These are phyloP conservation scores for Deilephila porcellus DNA, from an alignment of 2,888 invertebrate genomes.

Conservation along the genomic window DNA sequence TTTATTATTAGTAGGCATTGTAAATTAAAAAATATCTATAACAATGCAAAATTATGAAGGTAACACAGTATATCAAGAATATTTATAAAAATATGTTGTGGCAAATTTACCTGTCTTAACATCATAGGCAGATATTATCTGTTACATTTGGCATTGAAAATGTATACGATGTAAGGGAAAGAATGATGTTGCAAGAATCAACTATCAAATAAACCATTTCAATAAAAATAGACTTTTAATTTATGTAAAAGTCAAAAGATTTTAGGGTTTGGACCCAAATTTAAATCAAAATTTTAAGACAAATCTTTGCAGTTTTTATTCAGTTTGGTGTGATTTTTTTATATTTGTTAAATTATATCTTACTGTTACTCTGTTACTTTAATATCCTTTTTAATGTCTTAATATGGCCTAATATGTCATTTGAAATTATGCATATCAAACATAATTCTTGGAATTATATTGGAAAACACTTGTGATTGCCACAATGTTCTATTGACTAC, in stretches of 20 bases:
- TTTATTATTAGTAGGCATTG: too few species aligned
- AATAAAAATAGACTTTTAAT: too few species aligned
- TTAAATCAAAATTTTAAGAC: not conserved
- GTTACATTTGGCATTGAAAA: conserved; percentile 5
- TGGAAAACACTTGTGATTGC: not conserved
- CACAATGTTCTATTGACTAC: not conserved
- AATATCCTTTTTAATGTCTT: not conserved
- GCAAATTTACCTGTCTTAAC: too few species aligned
- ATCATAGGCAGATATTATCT: not conserved
- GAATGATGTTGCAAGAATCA: not conserved
- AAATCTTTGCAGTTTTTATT: not conserved
- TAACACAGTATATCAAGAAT: too few species aligned
- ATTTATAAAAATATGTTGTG: too few species aligned
- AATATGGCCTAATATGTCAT: not conserved
- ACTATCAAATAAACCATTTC: not conserved
- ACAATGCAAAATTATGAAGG: too few species aligned
- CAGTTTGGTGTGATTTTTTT: too few species aligned
- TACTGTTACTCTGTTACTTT: not conserved
- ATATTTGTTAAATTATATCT: too few species aligned
- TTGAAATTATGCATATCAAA: not conserved
- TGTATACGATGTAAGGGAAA: not conserved
- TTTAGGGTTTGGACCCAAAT: too few species aligned
- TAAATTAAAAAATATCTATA: too few species aligned
- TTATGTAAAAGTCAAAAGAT: too few species aligned
- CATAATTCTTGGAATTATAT: not conserved